Conservation (phyloP, 2,113 vertebrate species). For the Aramus guarauna region DNA sequence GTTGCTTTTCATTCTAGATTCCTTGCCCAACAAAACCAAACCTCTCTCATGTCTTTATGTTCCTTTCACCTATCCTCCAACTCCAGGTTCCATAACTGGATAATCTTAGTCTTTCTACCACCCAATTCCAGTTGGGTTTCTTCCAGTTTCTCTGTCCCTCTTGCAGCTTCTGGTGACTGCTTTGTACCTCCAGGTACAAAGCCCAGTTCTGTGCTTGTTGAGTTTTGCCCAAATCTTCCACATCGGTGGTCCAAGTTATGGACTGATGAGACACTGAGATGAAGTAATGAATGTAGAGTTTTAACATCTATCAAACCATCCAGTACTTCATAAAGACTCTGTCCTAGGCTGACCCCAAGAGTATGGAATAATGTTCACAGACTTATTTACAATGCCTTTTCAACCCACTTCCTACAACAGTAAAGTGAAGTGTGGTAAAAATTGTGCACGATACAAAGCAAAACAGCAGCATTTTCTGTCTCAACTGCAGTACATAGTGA, state of each 20-base stretch:
- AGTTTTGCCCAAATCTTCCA: background rate
- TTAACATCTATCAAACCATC: background rate
- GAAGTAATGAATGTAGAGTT: background rate
- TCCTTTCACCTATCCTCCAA: background rate
- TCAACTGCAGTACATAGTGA: background rate
- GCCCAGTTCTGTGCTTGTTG: background rate
- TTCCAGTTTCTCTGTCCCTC: background rate
- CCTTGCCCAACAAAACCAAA: background rate
- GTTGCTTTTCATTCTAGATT: background rate
- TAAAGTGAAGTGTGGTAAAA: background rate
- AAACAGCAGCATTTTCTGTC: background rate
- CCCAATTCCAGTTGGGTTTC: background rate
- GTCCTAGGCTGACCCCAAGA: background rate
- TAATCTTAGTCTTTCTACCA: background rate
- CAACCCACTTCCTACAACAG: background rate
- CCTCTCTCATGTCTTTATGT: background rate
- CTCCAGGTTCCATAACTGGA: background rate
- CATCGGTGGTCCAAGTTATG: background rate
- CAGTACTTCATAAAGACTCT: background rate
- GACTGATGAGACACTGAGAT: background rate
- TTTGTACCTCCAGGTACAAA: background rate
- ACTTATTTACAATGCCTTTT: background rate
- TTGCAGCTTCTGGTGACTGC: background rate
- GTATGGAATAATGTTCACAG: background rate
- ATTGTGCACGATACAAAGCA: background rate